A percentile compares a stretch with the other conserved stretches of the same genome.
These are phyloP conservation scores for Chymomyza costata DNA, from an alignment of 1,140 invertebrate genomes.

Conservation along the genomic window DNA sequence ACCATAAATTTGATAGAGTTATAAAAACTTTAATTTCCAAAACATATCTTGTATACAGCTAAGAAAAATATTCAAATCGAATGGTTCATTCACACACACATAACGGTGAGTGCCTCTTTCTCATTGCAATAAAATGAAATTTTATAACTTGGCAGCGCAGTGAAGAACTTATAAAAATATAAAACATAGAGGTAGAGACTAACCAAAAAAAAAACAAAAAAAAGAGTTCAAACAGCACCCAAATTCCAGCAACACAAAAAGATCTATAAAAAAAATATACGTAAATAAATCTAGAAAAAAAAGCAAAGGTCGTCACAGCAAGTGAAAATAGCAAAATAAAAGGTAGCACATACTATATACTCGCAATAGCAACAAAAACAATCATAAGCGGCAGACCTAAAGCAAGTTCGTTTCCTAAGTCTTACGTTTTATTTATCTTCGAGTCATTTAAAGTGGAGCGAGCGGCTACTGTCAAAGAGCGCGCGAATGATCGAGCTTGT, in stretches of 20 bases:
- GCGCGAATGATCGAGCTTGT: conserved; percentile 51
- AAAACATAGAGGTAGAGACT: too few species aligned
- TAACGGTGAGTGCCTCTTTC: conserved; percentile 13
- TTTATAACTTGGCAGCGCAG: conserved; percentile 50
- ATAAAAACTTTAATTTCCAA: conserved; percentile 47
- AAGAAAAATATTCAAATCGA: conserved; percentile 11
- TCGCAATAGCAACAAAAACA: conserved; percentile 21
- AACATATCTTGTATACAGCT: background rate
- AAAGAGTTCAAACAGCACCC: conserved; percentile 1
- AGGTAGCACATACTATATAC: too few species aligned
- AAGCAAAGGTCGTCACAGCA: conserved; percentile 60
- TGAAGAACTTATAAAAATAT: conserved; percentile 1
- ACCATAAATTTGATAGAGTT: conserved; percentile 64
- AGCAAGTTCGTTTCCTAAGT: conserved; percentile 67
- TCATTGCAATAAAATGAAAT: conserved; percentile 66
- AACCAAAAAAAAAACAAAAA: conserved; percentile 39
- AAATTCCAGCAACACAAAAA: conserved; percentile 36
- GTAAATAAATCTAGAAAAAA: conserved; percentile 15
- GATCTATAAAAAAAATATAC: conserved; percentile 15
- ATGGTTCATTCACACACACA: conserved; percentile 37
- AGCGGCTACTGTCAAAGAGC: conserved; percentile 12
- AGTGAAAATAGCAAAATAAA: conserved; percentile 56
- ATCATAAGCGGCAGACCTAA: conserved; percentile 20
- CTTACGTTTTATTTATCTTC: conserved; percentile 33
- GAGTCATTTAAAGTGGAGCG: conserved; percentile 53